Conservation (phyloP, 1,140 invertebrate genomes). For the Musca vetustissima region DNA sequence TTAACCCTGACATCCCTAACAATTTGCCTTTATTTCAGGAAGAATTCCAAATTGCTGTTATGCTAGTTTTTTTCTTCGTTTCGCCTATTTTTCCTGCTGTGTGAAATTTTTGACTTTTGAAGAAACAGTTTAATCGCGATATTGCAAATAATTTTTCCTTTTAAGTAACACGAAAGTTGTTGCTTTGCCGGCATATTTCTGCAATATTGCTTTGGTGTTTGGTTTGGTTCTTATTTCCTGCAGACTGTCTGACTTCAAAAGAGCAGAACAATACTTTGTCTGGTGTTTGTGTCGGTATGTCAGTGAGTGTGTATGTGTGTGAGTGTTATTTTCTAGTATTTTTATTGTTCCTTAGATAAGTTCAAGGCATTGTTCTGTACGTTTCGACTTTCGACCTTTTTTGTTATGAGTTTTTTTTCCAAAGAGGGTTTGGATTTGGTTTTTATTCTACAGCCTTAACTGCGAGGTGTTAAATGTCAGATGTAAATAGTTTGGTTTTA, state of each 20-base stretch:
- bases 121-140: slow-evolving; percentile 13
- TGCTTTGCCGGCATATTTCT: too few species aligned
- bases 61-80: not conserved
- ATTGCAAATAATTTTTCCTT: slow-evolving; percentile 1
- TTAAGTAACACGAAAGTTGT: too few species aligned
- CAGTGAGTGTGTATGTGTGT: too few species aligned
- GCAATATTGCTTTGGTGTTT: too few species aligned
- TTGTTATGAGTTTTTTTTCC: not conserved
- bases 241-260: not conserved
- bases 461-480: slow-evolving; percentile 15
- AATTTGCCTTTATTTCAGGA: not conserved
- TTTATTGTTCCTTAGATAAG: slow-evolving; percentile 5
- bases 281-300: too few species aligned
- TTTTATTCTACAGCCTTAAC: not conserved
- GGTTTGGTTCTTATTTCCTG: not conserved
- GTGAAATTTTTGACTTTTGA: slow-evolving; percentile 2
- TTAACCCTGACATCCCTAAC: not conserved
- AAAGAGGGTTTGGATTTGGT: not conserved
- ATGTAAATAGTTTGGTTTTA: slow-evolving; percentile 23
- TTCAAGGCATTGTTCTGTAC: slow-evolving; percentile 17
- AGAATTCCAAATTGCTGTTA: not conserved
- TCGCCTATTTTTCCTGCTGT: not conserved
- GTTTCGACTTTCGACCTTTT: not conserved
- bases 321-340: not conserved
- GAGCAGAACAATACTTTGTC: too few species aligned